Evolutionary conservation across 2,888 invertebrate genomes (phyloP).

Genomic region (Nemotelus pantherinus): DNA sequence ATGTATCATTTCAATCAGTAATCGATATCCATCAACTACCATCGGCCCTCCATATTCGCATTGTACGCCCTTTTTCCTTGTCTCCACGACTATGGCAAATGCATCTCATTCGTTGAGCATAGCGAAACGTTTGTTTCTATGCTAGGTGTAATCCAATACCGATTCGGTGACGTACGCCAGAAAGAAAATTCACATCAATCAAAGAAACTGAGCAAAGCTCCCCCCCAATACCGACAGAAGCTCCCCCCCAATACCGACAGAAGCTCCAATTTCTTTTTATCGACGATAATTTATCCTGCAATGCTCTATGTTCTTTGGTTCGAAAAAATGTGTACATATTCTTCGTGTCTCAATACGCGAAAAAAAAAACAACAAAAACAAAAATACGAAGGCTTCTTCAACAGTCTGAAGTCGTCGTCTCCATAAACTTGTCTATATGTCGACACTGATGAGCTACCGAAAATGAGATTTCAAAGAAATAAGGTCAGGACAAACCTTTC

Average conservation of each 20-base stretch:
- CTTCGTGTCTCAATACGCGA: neutral
- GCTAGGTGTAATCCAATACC: conserved; percentile 25
- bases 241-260: neutral
- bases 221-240: neutral
- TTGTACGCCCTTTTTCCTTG: too few species aligned
- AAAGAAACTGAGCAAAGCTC: neutral
- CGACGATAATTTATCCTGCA: neutral
- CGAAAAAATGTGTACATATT: neutral
- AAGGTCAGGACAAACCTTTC: too few species aligned
- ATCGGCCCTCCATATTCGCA: too few species aligned
- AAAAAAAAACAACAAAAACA: neutral
- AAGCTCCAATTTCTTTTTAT: conserved; percentile 13
- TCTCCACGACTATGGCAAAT: neutral
- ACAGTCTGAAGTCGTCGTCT: too few species aligned
- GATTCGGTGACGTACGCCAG: conserved; percentile 17
- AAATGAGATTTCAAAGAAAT: too few species aligned
- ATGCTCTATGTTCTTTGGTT: neutral
- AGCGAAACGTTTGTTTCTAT: neutral
- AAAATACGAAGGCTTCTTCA: neutral
- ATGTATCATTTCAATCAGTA: neutral
- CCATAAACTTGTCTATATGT: too few species aligned
- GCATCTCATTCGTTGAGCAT: neutral
- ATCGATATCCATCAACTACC: neutral
- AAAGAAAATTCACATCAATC: conserved; percentile 29
- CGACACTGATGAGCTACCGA: too few species aligned